These are phyloP conservation scores for Phataginus tricuspis DNA, from an alignment of 2,797 vertebrate species.

Conservation along the genomic window DNA sequence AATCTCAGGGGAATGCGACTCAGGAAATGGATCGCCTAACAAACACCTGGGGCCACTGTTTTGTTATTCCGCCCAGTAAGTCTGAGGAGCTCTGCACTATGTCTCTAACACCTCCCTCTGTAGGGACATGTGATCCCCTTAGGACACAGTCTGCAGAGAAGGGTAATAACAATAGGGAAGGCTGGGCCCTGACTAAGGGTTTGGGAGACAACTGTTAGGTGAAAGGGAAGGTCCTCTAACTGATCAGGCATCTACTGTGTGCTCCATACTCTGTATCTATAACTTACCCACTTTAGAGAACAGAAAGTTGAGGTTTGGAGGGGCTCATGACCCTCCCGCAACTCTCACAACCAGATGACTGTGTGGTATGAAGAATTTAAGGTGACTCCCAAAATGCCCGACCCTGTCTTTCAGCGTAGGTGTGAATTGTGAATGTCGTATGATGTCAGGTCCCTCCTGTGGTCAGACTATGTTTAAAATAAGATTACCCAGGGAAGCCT, in stretches of 20 bases:
- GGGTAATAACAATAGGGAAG: fast-evolving
- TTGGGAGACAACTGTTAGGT: not conserved
- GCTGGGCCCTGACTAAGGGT: not conserved
- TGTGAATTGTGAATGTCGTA: fast-evolving
- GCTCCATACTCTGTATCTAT: no score
- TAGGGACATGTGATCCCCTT: not conserved
- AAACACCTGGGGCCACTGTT: fast-evolving
- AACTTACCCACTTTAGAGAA: not conserved
- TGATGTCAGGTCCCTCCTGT: fast-evolving
- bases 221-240: not conserved
- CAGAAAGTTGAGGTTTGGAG: not conserved
- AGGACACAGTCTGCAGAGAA: not conserved
- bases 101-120: not conserved
- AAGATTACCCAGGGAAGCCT: not conserved
- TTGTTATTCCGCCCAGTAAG: no score
- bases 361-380: not conserved
- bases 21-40: not conserved
- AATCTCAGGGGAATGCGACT: fast-evolving
- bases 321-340: no score
- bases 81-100: not conserved
- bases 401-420: not conserved
- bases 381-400: not conserved
- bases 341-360: not conserved
- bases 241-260: not conserved
- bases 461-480: not conserved